Conservation (phyloP, 2,888 invertebrate species). For the Dromius quadrimaculatus region DNA sequence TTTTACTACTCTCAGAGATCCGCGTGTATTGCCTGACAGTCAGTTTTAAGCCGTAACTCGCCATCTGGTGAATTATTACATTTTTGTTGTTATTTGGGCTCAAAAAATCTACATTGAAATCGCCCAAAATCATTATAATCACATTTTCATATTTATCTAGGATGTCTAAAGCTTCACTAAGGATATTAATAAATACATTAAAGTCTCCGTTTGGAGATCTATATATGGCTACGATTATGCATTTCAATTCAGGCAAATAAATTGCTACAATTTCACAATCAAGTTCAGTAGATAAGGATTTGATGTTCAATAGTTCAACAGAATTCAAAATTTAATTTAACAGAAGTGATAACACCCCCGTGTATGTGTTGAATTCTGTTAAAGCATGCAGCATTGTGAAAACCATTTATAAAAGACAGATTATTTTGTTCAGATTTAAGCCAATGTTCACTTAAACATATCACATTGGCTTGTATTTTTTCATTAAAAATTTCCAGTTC, state of each 20-base stretch:
- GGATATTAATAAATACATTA: not conserved
- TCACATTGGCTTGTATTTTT: not conserved
- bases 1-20: not conserved
- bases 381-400: not conserved
- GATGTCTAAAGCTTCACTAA: not conserved
- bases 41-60: not conserved
- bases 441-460: not conserved
- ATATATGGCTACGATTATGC: not conserved
- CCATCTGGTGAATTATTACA: too few species aligned
- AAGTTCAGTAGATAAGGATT: not conserved
- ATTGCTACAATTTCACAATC: not conserved
- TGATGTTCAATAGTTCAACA: not conserved
- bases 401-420: not conserved
- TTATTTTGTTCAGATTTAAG: too few species aligned
- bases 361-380: not conserved
- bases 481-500: not conserved
- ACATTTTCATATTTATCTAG: not conserved
- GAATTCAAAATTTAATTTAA: not conserved
- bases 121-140: too few species aligned
- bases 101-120: too few species aligned
- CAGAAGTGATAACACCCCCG: not conserved
- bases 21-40: not conserved
- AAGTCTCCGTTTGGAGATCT: not conserved
- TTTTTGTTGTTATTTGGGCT: too few species aligned
- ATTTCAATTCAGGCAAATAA: too few species aligned